Base-by-base conservation (phyloP, 2,888 invertebrate genomes). In the Drosophila parthenogenetica region DNA sequence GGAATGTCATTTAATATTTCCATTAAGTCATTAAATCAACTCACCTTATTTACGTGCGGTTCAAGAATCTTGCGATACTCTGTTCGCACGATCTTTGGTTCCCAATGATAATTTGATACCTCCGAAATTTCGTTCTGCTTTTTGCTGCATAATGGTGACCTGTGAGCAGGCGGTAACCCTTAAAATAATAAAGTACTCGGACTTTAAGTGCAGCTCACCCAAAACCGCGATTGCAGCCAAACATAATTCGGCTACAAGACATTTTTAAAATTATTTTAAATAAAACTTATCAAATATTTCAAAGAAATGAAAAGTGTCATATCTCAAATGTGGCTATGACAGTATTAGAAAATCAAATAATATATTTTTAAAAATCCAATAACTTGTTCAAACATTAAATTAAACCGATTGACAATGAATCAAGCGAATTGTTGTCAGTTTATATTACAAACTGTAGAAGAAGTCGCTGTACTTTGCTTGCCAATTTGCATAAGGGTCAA, bases 11-110 rank as follows among this genome's bases (percentile, higher is more conserved):
- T 39, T 10, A 7, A 13, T 8, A 16, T 7, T 7, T 8, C 13
- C 1, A 14, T 3, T 7, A 8, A 8, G 8, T 4, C 5, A 2
- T 10, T 2, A n/a, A 5, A 0, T 11, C 0, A 0, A 35, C 60
- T 61, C 32, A 87, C 83, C 85, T 84, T 83, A n/a, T 84, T 87
- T 3, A n/a, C 53, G 22, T 55, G 74, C 0, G 74, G 57, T 19
- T 69, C 60, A 0, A 57, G 7, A 1, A 78, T 51, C 0, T 32
- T 22, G 5, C 43, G 54, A 0, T 19, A 98, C 5, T 74, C 68
- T n/a, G 22, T 3, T 8, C 46, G 51, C 1, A 78, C 5, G 1
- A 22, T n/a, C 7, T 58, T 67, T 0, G 48, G 19, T 2, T 53
- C 51, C 58, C 60, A 59, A 8, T 25, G 48, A 16, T n/a, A 17